Percentiles rank a stretch among this genome's conserved stretches.
These are phyloP conservation scores for Mormyrus proboscirostris DNA, from an alignment of 2,797 vertebrate genomes.

Conservation along the genomic window DNA sequence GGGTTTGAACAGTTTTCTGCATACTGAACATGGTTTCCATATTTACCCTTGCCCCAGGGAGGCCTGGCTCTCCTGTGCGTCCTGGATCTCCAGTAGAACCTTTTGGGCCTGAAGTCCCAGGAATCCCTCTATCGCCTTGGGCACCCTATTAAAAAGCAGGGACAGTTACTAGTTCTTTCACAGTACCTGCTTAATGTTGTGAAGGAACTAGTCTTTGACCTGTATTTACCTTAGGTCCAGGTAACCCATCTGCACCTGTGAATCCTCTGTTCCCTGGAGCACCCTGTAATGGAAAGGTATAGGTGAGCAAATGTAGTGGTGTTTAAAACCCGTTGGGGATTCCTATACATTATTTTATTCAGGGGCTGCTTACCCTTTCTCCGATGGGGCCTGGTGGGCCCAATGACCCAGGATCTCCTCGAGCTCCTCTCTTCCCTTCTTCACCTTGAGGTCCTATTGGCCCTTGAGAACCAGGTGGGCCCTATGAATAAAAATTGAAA, in stretches of 20 bases:
- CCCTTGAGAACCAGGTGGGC: constrained; percentile 83
- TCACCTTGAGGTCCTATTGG: constrained; percentile 84
- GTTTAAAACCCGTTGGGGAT: background rate
- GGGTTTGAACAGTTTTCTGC: background rate
- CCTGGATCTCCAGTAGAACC: constrained; percentile 87
- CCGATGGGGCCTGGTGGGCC: constrained; percentile 80
- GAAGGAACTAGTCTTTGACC: background rate
- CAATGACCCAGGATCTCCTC: constrained; percentile 85
- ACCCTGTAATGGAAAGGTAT: constrained; percentile 62
- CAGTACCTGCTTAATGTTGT: background rate
- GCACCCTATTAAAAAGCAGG: constrained; percentile 68
- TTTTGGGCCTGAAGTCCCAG: constrained; percentile 84
- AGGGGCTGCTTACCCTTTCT: constrained; percentile 77
- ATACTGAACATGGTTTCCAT: background rate
- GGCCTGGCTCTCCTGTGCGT: constrained; percentile 86
- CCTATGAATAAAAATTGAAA: constrained; percentile 54
- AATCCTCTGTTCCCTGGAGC: constrained; percentile 94
- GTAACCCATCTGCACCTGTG: constrained; percentile 92
- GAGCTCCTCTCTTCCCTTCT: constrained; percentile 87
- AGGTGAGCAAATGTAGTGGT: background rate
- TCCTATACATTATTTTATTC: background rate
- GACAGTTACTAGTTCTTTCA: background rate
- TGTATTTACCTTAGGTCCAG: constrained; percentile 82
- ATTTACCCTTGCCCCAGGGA: constrained; percentile 91
- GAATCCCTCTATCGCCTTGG: constrained; percentile 84